These are phyloP conservation scores for Brachyrhaphis roseni DNA, from an alignment of 2,797 vertebrate species.

Conservation along the genomic window DNA sequence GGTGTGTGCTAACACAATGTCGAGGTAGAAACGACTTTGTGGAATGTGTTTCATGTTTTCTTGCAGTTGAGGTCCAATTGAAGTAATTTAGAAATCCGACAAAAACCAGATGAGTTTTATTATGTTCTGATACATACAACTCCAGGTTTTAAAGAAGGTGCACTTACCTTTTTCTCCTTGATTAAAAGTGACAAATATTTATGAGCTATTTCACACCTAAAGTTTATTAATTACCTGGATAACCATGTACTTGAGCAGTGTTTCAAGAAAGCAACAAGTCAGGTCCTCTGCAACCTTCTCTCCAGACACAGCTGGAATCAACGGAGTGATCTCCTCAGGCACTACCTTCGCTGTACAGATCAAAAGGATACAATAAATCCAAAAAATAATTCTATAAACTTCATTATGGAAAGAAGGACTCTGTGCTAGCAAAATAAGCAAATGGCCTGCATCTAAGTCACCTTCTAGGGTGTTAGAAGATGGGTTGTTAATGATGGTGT, in stretches of 20 bases:
- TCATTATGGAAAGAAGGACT: not conserved
- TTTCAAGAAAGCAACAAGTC: constrained; percentile 95
- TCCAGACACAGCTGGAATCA: constrained; percentile 89
- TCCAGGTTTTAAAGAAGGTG: not conserved
- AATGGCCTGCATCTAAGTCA: constrained; percentile 66
- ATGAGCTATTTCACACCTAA: not conserved
- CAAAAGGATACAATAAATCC: constrained; percentile 19
- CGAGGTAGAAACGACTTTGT: not conserved
- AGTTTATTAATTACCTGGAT: constrained; percentile 84
- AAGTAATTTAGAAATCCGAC: not conserved
- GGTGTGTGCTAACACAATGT: not conserved
- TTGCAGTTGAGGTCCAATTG: not conserved
- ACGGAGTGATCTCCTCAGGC: constrained; percentile 94
- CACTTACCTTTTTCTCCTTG: not conserved
- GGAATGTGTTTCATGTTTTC: not conserved
- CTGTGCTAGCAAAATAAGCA: not conserved
- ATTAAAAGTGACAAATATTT: not conserved
- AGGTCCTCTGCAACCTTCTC: constrained; percentile 95
- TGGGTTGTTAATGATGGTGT: constrained; percentile 91
- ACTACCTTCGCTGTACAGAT: constrained; percentile 88
- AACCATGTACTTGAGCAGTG: constrained; percentile 95
- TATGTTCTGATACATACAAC: not conserved
- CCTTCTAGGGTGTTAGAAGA: constrained; percentile 85
- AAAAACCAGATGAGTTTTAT: not conserved
- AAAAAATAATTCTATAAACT: constrained; percentile 1